Base-by-base conservation (phyloP, 2,113 vertebrate species). In the Suricata suricatta region DNA sequence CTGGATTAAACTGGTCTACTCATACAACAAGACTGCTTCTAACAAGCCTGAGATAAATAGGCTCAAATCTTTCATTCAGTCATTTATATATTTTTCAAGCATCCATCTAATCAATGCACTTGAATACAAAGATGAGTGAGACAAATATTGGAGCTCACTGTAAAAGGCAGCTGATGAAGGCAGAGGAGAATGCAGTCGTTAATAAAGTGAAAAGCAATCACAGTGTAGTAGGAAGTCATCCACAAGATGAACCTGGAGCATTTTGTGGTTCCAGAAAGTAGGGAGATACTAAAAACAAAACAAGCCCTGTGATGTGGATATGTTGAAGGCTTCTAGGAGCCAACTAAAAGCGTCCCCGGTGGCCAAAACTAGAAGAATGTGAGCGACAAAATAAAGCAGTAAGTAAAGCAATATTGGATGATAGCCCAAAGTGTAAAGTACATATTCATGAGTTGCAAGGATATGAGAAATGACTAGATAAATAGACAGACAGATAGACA, bases 101-200 rank as follows among this genome's bases (percentile, higher is more conserved):
- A 72, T 38, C 25, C 21, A 64, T 76, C 31, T 10, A 25, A 15
- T 95, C 54, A 82, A 8, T 21, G 35, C 31, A 52, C 27, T 15
- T 47, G 41, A 25, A 69, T 54, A 57, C 31, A 50, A 76, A 93
- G 79, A 60, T 4, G 16, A 52, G 31, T 35, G 15, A 4, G 2
- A 54, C 63, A 68, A 91, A 33, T 50, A 54, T 12, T 66, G n/a
- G 23, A 38, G 9, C 21, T 47, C 25, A 35, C 68, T 35, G 0
- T 9, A 13, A 88, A 68, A 0, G 1, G 35, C 17, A 4, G 5
- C 2, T 64, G 21, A 2, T n/a, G 25, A 12, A 5, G 11, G 7
- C 35, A 2, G 6, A 76, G 19, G 12, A 76, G 19, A 9, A 33
- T 4, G 0, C 7, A 17, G 14, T 2, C 27, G n/a, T 4, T 0